Percentiles rank a stretch among this genome's conserved stretches.
Evolutionary conservation across 2,888 invertebrate species (phyloP).

Genomic region (Nymphalis urticae): DNA sequence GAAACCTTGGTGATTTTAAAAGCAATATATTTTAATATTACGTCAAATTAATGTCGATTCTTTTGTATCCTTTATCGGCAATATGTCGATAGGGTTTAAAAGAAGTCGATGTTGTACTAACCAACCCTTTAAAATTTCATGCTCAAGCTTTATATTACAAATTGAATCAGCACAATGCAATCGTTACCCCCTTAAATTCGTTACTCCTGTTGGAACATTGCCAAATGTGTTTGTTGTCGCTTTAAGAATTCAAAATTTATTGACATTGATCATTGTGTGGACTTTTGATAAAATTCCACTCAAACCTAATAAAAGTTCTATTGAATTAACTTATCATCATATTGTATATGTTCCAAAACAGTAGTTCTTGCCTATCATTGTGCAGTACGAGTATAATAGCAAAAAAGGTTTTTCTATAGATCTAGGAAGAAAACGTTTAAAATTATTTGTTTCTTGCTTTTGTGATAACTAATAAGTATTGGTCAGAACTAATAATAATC

Average conservation of each 20-base stretch:
- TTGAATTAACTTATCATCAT: background rate
- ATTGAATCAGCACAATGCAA: slow-evolving; percentile 71
- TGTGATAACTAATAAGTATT: too few relatives aligned
- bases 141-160: slow-evolving; percentile 70
- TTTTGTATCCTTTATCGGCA: slow-evolving; percentile 71
- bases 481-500: too few relatives aligned
- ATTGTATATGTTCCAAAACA: too few relatives aligned
- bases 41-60: slow-evolving; percentile 78
- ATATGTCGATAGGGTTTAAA: slow-evolving; percentile 75
- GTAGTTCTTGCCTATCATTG: too few relatives aligned
- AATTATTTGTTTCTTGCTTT: too few relatives aligned
- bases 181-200: slow-evolving; percentile 50
- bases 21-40: slow-evolving; percentile 78
- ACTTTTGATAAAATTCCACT: background rate
- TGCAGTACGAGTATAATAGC: too few relatives aligned
- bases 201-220: slow-evolving; percentile 42
- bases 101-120: slow-evolving; percentile 58
- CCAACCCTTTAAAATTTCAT: slow-evolving; percentile 76
- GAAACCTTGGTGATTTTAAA: slow-evolving; percentile 65
- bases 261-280: slow-evolving; percentile 28
- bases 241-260: slow-evolving; percentile 36
- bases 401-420: too few relatives aligned
- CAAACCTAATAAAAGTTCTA: background rate
- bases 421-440: too few relatives aligned
- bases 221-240: slow-evolving; percentile 34